A percentile compares a stretch with the other conserved stretches of the same genome.
phyloP scores from a whole-genome alignment of 2,888 invertebrate species.

The Acronicta psi region DNA sequence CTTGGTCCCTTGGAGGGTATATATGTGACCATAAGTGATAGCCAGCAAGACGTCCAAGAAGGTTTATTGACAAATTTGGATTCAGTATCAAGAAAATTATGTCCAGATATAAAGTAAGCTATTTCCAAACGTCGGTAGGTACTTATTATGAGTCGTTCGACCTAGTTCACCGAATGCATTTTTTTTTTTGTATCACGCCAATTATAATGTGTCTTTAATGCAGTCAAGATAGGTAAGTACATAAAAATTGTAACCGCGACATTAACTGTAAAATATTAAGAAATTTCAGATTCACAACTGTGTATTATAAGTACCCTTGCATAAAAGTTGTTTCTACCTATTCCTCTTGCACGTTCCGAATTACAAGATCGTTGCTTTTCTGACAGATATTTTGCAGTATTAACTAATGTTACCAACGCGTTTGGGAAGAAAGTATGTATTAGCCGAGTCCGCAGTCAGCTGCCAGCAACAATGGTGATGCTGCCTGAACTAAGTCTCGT shows the following conservation, averaged over 20 bases:
- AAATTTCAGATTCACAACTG: no score
- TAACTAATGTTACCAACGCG: constrained; percentile 17
- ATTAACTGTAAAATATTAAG: no score
- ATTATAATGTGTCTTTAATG: no score
- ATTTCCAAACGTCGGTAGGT: no score
- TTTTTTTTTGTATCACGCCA: no score
- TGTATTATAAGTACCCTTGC: no score
- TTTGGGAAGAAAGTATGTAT: constrained; percentile 31
- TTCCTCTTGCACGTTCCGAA: no score
- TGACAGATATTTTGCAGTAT: constrained; percentile 35
- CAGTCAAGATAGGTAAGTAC: no score
- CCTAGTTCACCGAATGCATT: no score
- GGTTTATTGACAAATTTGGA: constrained; percentile 24
- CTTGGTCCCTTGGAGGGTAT: constrained; percentile 29
- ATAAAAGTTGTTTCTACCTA: no score
- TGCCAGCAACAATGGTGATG: constrained; percentile 31
- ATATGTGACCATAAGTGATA: constrained; percentile 26
- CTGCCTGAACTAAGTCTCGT: constrained; percentile 35
- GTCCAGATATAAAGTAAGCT: constrained; percentile 33
- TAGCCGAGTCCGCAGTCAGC: constrained; percentile 6
- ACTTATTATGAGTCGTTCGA: no score
- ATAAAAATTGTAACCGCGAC: no score
- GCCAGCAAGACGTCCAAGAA: constrained; percentile 14
- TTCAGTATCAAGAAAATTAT: constrained; percentile 25
- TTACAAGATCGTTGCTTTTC: not conserved